Conservation (phyloP, 2,113 vertebrate genomes). For the Ameiurus melas region DNA sequence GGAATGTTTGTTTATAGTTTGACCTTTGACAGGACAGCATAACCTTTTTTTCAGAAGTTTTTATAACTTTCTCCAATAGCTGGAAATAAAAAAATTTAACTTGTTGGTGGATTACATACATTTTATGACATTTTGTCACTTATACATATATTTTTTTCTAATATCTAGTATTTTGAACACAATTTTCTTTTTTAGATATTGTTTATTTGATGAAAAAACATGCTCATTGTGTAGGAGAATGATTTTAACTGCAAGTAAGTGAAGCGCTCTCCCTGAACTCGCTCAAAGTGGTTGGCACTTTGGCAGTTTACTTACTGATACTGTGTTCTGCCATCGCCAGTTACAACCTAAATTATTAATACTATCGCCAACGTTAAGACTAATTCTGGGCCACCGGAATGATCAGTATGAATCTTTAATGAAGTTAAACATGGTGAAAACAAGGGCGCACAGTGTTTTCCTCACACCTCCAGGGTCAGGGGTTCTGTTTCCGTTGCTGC, state of each 20-base stretch:
- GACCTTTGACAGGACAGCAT: not conserved
- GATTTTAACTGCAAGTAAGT: not conserved
- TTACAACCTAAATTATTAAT: not conserved
- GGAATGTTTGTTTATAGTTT: not conserved
- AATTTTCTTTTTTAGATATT: not conserved
- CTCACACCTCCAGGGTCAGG: too few relatives aligned
- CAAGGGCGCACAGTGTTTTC: too few relatives aligned
- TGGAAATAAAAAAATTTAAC: not conserved
- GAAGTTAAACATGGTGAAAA: not conserved
- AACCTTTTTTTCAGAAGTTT: not conserved
- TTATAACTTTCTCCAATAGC: not conserved
- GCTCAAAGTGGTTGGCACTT: not conserved
- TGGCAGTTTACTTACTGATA: not conserved
- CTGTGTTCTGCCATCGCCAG: not conserved
- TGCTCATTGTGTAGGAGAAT: not conserved
- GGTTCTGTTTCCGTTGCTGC: too few relatives aligned
- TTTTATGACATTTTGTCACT: not conserved
- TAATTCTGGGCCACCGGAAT: not conserved
- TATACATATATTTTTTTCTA: not conserved
- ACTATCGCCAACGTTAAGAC: not conserved
- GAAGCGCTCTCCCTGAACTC: not conserved
- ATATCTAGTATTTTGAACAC: not conserved
- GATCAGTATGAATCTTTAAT: not conserved
- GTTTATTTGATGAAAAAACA: not conserved
- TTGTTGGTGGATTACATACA: too few relatives aligned